These are phyloP conservation scores for Acrobasis suavella DNA, from an alignment of 2,888 invertebrate species.

Conservation along the genomic window DNA sequence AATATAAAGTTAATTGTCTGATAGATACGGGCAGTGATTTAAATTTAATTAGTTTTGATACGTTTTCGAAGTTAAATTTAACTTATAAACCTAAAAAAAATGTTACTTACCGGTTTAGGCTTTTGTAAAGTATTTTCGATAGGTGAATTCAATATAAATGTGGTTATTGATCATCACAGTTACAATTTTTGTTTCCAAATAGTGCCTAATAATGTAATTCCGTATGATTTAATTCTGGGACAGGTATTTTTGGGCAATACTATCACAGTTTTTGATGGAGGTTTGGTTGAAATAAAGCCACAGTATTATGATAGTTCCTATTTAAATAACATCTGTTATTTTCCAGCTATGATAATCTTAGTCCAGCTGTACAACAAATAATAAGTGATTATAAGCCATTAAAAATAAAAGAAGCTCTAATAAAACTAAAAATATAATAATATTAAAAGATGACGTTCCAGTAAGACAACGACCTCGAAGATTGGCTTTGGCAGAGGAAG, in stretches of 20 bases:
- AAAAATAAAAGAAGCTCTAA: conserved; percentile 32
- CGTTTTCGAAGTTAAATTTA: too few species aligned
- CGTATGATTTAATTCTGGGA: conserved; percentile 23
- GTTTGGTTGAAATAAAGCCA: conserved; percentile 15
- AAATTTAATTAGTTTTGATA: conserved; percentile 9
- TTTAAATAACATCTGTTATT: conserved; percentile 4
- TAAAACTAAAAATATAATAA: conserved; percentile 32
- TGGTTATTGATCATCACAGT: too few species aligned
- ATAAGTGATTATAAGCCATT: conserved; percentile 28
- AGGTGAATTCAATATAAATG: too few species aligned
- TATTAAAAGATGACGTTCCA: conserved; percentile 34
- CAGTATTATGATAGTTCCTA: not conserved
- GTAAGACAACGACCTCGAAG: conserved; percentile 33
- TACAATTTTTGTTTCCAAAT: not conserved
- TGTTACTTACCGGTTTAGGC: too few species aligned
- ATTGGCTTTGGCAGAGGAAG: conserved; percentile 25
- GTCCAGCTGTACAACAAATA: conserved; percentile 2
- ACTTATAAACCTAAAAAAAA: too few species aligned
- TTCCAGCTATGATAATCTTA: not conserved
- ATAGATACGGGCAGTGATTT: conserved; percentile 24
- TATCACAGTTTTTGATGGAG: conserved; percentile 12
- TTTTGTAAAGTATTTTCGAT: too few species aligned
- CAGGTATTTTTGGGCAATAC: conserved; percentile 22
- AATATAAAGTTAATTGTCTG: not conserved
- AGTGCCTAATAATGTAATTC: conserved; percentile 14